Conservation (phyloP, 2,888 invertebrate genomes). For the Andrena camellia region DNA sequence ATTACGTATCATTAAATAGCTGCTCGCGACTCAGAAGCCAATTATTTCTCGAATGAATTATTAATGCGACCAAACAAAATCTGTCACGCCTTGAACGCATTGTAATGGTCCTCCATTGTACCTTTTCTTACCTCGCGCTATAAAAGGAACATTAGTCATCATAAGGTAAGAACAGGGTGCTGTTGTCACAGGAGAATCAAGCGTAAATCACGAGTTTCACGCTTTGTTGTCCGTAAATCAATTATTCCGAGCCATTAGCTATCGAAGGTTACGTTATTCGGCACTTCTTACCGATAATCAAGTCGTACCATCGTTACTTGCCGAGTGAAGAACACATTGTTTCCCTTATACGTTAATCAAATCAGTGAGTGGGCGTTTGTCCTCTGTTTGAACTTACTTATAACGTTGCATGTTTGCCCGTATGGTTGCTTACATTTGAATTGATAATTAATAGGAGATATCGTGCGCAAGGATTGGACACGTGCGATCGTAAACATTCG, state of each 20-base stretch:
- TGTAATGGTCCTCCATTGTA: conserved; percentile 36
- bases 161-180: background rate
- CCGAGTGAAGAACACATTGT: conserved; percentile 59
- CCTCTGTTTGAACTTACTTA: conserved; percentile 25
- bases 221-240: conserved; percentile 35
- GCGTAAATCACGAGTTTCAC: conserved; percentile 27
- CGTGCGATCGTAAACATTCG: conserved; percentile 64
- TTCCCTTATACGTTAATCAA: conserved; percentile 68
- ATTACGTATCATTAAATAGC: background rate
- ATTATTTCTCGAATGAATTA: conserved; percentile 35
- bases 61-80: conserved; percentile 13
- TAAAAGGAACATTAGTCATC: conserved; percentile 41
- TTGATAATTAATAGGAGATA: conserved; percentile 76
- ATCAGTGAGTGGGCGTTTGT: conserved; percentile 67
- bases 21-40: background rate
- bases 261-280: conserved; percentile 10
- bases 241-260: conserved; percentile 33
- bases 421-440: conserved; percentile 40
- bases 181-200: conserved; percentile 13
- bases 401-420: conserved; percentile 1
- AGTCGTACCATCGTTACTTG: conserved; percentile 47
- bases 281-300: background rate
- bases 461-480: conserved; percentile 68
- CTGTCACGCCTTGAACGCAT: conserved; percentile 6
- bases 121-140: conserved; percentile 2